These are phyloP conservation scores for Lamproptera curius DNA, from an alignment of 2,888 invertebrate genomes.

Conservation along the genomic window DNA sequence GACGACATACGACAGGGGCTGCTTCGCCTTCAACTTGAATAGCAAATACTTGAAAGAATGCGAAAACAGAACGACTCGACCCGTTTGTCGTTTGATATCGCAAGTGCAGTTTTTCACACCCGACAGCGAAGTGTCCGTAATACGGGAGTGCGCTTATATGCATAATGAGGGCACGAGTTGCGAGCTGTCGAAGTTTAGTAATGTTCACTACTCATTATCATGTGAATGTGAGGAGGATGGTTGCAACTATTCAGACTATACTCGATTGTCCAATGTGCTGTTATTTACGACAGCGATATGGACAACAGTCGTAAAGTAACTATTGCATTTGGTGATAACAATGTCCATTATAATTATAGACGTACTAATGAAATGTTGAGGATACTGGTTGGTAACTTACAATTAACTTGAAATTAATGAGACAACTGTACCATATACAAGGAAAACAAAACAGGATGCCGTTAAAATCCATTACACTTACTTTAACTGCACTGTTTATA, in stretches of 20 bases:
- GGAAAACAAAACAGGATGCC: constrained; percentile 9
- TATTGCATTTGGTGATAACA: neutral
- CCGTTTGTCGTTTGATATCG: constrained; percentile 53
- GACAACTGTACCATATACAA: neutral
- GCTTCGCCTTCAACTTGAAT: constrained; percentile 47
- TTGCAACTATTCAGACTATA: constrained; percentile 42
- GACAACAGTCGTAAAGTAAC: constrained; percentile 20
- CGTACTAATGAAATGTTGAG: constrained; percentile 1
- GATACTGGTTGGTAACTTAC: neutral
- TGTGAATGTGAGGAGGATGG: constrained; percentile 60
- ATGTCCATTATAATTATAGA: neutral
- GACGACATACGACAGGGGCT: constrained; percentile 38
- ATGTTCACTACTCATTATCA: constrained; percentile 52
- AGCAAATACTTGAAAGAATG: constrained; percentile 44
- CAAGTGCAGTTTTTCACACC: constrained; percentile 55
- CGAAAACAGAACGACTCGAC: constrained; percentile 25
- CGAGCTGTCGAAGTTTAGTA: constrained; percentile 47
- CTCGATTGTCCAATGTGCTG: neutral
- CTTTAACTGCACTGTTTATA: no score
- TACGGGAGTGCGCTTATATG: constrained; percentile 60
- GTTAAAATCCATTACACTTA: no score
- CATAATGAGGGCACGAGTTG: constrained; percentile 45
- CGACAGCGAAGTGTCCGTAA: constrained; percentile 42
- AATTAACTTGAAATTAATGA: neutral
- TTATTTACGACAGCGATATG: constrained; percentile 7